Evolutionary conservation across 2,888 invertebrate species (phyloP), one percentile per base, ranked within the genome.

Genomic region (Adelphocoris suturalis): DNA sequence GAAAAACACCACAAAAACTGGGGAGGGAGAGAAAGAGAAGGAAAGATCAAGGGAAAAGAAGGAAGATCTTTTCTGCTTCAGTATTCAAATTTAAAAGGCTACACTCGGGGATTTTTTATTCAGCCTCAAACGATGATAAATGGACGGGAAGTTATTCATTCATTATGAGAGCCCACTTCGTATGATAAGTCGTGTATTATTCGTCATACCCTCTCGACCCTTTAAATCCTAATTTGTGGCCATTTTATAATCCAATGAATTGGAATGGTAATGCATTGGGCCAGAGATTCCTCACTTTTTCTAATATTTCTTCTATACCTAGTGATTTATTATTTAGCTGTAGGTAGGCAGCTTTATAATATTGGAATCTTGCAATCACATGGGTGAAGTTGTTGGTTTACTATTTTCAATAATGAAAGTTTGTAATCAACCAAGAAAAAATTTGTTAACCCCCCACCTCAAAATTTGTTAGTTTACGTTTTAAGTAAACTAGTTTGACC

Each of bases 71-170:
- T 68, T 68, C 68, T 68, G 68, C 68, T 19, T 68, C 68, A 19
- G 82, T 82, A 82, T 82, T 82, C 82, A 82, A 82, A 82, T 82
- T 82, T 82, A 82, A 82, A 81, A 82, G 82, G 82, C 47, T 19
- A 13, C 82, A 48, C 23, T 47, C 5, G 47, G 52, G 52, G 3
- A 19, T 82, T 82, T 82, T 52, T 13, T 46, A 78, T 47, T 48
- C 82, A 46, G 82, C 82, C 52, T 52, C 82, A 82, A 82, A 82
- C 82, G 82, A 82, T 82, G 82, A 82, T 82, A 82, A 82, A 82
- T 52, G 82, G 52, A 14, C 55, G 82, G 48, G 82, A 52, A 52
- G 52, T 82, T 82, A 82, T 82, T 82, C 82, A 82, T 82, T 82
- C 82, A 82, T 82, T 82, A 82, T 82, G 28, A 52, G 52, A 52